A percentile compares a stretch with the other conserved stretches of the same genome.
phyloP scores from a whole-genome alignment of 2,113 vertebrate species.

The Empidonax traillii region DNA sequence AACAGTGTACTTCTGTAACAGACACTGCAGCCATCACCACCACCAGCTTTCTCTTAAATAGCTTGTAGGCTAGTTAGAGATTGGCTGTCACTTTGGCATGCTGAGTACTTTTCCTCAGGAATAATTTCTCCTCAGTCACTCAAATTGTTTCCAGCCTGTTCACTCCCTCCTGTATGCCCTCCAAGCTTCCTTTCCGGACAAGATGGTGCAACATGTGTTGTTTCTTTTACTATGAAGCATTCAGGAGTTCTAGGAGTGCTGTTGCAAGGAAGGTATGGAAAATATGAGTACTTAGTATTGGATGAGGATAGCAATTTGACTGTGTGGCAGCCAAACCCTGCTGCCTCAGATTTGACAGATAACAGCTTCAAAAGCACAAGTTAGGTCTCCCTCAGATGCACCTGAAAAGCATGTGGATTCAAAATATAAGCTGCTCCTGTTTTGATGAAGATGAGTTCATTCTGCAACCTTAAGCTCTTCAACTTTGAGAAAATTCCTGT shows the following conservation, averaged over 20 bases:
- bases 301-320: not conserved
- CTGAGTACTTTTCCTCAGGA: not conserved
- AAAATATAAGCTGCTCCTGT: not conserved
- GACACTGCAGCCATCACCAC: not conserved
- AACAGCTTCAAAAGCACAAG: not conserved
- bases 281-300: not conserved
- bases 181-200: not conserved
- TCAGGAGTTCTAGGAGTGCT: not conserved
- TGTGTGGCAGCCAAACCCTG: not conserved
- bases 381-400: not conserved
- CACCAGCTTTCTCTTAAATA: not conserved
- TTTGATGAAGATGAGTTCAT: not conserved
- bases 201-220: not conserved
- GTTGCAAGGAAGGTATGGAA: not conserved
- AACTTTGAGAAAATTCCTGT: not conserved
- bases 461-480: not conserved
- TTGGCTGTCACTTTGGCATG: not conserved
- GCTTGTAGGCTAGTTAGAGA: not conserved
- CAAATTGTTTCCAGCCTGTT: not conserved
- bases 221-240: not conserved
- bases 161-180: not conserved
- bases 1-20: not conserved
- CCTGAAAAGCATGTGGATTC: not conserved
- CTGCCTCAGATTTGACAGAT: not conserved
- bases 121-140: not conserved